Evolutionary conservation across 2,888 invertebrate species (phyloP).

Genomic region (Nomada fabriciana): DNA sequence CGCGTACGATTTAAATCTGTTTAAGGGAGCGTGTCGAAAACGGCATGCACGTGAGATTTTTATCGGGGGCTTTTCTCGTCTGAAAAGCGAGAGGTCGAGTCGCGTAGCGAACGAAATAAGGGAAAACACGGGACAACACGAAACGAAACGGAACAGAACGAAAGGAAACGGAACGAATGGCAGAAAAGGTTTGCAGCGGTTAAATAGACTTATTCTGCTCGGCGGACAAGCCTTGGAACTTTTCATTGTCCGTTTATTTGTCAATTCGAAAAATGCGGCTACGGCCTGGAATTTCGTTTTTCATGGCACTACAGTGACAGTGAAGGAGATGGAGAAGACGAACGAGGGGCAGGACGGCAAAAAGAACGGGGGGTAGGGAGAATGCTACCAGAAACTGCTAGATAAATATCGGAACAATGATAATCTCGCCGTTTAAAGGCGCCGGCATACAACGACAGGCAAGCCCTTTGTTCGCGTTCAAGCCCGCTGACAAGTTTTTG

Average conservation of each 20-base stretch:
- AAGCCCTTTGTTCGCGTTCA: conserved; percentile 66
- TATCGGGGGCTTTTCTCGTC: conserved; percentile 16
- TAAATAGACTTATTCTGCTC: conserved; percentile 72
- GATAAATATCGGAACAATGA: conserved; percentile 80
- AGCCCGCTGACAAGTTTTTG: conserved; percentile 71
- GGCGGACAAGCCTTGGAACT: conserved; percentile 45
- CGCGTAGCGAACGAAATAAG: neutral
- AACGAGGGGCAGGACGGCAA: neutral
- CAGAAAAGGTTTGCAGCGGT: conserved; percentile 56
- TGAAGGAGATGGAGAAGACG: conserved; percentile 19
- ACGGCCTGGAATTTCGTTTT: conserved; percentile 53
- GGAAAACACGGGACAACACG: neutral
- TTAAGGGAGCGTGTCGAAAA: conserved; percentile 37
- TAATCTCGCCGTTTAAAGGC: conserved; percentile 75
- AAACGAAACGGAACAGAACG: neutral
- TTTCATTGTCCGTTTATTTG: conserved; percentile 73
- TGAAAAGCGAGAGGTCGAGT: neutral
- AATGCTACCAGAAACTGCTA: conserved; percentile 69
- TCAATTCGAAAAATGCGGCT: conserved; percentile 64
- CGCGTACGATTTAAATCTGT: conserved; percentile 34
- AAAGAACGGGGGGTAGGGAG: neutral
- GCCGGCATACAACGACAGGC: conserved; percentile 37
- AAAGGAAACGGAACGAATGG: conserved; percentile 13
- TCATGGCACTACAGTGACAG: conserved; percentile 56
- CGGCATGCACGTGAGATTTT: conserved; percentile 32